A percentile compares a stretch with the other conserved stretches of the same genome.
Evolutionary conservation across 2,797 vertebrate species (phyloP).

Genomic region (Phataginus tetradactyla): DNA sequence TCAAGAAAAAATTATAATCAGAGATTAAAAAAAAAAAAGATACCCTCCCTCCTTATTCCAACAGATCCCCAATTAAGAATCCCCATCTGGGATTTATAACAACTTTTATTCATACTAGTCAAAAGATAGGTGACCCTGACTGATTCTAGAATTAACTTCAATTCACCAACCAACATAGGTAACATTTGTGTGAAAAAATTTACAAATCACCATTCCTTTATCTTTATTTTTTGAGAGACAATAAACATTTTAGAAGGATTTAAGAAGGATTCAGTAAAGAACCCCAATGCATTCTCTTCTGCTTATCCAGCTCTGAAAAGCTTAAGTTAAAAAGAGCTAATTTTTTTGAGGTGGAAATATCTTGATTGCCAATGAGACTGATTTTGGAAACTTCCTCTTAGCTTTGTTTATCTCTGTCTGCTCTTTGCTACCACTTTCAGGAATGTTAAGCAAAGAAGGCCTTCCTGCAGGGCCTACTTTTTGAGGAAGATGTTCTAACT

Average conservation of each 20-base stretch:
- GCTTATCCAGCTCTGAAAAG: conserved; percentile 3
- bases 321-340: neutral
- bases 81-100: neutral
- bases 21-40: neutral
- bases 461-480: neutral
- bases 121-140: neutral
- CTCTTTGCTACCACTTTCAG: conserved; percentile 5
- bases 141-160: neutral
- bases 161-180: neutral
- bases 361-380: neutral
- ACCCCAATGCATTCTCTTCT: neutral
- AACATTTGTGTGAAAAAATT: neutral
- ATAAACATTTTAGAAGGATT: conserved; percentile 13
- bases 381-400: neutral
- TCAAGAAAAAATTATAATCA: neutral
- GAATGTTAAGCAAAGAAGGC: neutral
- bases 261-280: conserved; percentile 1
- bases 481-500: neutral
- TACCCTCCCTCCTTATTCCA: neutral
- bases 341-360: neutral
- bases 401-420: neutral
- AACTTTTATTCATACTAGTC: conserved; percentile 16
- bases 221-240: conserved; percentile 9
- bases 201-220: neutral
- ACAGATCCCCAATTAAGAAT: neutral